Evolutionary conservation across 2,113 vertebrate genomes (phyloP).

Genomic region (Chinchilla lanigera): DNA sequence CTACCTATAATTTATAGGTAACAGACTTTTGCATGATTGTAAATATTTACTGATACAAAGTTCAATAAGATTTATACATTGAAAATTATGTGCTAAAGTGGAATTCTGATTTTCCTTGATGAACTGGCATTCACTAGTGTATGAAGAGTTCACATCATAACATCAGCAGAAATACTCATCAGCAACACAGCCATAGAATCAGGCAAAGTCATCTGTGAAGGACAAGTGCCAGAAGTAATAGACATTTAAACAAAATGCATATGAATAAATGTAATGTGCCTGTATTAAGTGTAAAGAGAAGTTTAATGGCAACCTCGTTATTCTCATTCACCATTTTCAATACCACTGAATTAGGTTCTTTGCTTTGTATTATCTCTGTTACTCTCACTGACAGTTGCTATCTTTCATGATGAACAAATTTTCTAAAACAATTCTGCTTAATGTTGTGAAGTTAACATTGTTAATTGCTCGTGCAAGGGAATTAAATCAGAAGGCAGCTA

Average conservation of each 20-base stretch:
- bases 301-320: not conserved
- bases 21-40: not conserved
- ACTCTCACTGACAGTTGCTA: not conserved
- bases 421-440: not conserved
- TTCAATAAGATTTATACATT: not conserved
- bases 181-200: conserved; percentile 44
- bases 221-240: not conserved
- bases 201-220: conserved; percentile 53
- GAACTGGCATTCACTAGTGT: conserved; percentile 61
- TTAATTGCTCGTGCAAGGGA: not conserved
- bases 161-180: conserved; percentile 58
- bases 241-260: conserved; percentile 28
- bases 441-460: not conserved
- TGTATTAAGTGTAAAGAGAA: not conserved
- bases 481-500: not conserved
- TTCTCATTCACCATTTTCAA: conserved; percentile 10
- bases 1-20: not conserved
- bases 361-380: not conserved
- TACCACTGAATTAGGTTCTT: not conserved
- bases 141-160: conserved; percentile 10
- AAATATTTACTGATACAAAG: not conserved
- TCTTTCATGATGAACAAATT: conserved; percentile 5
- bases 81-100: conserved; percentile 48
- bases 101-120: conserved; percentile 29
- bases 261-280: not conserved